These are phyloP conservation scores for Drosophila kuntzei DNA, from an alignment of 2,888 invertebrate species.

Conservation along the genomic window DNA sequence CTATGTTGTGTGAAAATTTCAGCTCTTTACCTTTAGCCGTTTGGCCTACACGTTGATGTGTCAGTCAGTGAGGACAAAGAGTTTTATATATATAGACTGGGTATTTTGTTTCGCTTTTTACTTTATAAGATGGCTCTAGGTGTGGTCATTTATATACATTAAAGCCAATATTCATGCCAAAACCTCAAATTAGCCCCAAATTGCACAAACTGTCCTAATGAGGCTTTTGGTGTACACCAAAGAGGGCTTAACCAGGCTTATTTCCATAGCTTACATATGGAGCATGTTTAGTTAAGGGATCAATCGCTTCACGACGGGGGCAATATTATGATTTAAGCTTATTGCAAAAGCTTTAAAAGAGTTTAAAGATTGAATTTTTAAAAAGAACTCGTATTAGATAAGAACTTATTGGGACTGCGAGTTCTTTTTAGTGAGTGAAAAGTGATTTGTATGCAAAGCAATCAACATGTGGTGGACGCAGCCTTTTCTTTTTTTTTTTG, in stretches of 20 bases:
- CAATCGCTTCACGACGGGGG: not conserved
- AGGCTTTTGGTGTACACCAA: slow-evolving; percentile 13
- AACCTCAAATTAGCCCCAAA: slow-evolving; percentile 23
- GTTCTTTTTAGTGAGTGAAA: slow-evolving; percentile 7
- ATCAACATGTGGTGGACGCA: slow-evolving; percentile 51
- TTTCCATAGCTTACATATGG: not conserved
- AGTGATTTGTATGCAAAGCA: slow-evolving; percentile 46
- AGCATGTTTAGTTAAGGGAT: not conserved
- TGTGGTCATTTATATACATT: too few species aligned
- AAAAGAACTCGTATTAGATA: slow-evolving; percentile 19
- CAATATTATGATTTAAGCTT: slow-evolving; percentile 23
- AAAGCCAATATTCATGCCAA: too few species aligned
- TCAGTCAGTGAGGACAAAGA: too few species aligned
- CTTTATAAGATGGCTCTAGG: too few species aligned
- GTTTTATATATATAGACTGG: too few species aligned
- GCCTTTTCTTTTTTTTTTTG: slow-evolving; percentile 16
- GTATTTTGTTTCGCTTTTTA: too few species aligned
- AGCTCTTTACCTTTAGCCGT: too few species aligned
- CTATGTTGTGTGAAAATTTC: too few species aligned
- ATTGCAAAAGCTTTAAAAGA: slow-evolving; percentile 4
- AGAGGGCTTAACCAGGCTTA: slow-evolving; percentile 1
- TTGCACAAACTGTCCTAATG: slow-evolving; percentile 20
- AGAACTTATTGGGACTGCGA: slow-evolving; percentile 10
- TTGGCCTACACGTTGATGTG: too few species aligned
- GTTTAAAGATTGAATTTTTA: not conserved